Base-by-base conservation (phyloP, 2,797 vertebrate species). In the Arrhamphus sclerolepis region DNA sequence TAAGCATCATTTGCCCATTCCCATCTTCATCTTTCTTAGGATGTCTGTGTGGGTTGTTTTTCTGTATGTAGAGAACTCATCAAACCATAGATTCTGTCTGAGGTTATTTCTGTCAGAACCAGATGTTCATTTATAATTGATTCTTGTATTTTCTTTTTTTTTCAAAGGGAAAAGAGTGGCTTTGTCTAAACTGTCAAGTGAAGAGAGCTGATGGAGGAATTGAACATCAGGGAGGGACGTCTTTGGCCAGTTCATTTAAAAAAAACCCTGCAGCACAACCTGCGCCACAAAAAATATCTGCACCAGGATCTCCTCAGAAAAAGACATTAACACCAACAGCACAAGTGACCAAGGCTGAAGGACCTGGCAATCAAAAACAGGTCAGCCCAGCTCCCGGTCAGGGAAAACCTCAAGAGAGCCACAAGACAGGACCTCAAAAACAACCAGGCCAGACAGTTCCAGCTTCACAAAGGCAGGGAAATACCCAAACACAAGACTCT, bases 161-260 rank as follows among this genome's bases (percentile, higher is more conserved):
- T 59, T 26, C 6, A 3, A 26, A 93, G 92, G 88, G 67, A 59
- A 90, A 89, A 40, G 91, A 93, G 76, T 94, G 93, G 98, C 94
- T 98, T 53, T 99, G 97, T 88, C 92, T 99, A 66, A 97, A 97
- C 85, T 99, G 98, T 73, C 97, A 99, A 86, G 94, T 97, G 91
- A 94, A 95, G 72, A 91, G 94, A 88, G 93, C 96, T 0, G 73
- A 95, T 41, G 86, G 62, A 24, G 93, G 62, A 69, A 91, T 87
- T 56, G 93, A 95, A 68, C 66, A 92, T 56, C 89, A 28, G 29
- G 79, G 53, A 66, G 66, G 72, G 5, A n/a, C 41, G 13, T 56
- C 66, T 49, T 28, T 58, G 46, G 49, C 26, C 11, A 38, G 56
- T 64, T 56, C 72, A 38, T 26, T 66, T 44, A 86, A 66, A 75